Conservation (phyloP, 2,797 vertebrate species). For the Setipinna tenuifilis region DNA sequence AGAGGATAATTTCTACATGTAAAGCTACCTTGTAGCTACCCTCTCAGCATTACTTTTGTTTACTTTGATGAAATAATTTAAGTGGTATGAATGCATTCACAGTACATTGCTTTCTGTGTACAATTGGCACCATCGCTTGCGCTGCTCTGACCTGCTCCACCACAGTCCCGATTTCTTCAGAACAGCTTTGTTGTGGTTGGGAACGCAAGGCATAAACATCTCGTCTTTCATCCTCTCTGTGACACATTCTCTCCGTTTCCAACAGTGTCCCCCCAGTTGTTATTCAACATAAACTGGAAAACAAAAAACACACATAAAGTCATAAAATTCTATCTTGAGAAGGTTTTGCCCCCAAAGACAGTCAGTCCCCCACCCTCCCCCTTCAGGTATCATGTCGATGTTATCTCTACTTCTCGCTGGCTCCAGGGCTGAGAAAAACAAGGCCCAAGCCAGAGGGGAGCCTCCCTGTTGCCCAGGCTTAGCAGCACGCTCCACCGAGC, state of each 20-base stretch:
- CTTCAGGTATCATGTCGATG: constrained; percentile 20
- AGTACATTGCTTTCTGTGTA: not conserved
- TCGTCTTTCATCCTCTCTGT: not conserved
- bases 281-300: not conserved
- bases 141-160: too few species aligned
- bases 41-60: not conserved
- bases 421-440: constrained; percentile 15
- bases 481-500: constrained; percentile 44
- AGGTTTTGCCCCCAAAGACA: not conserved
- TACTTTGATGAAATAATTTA: not conserved
- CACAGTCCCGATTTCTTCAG: not conserved
- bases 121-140: too few species aligned
- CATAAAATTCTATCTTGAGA: constrained; percentile 9
- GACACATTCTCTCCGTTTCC: not conserved
- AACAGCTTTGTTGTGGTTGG: not conserved
- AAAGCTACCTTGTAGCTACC: not conserved
- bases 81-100: not conserved
- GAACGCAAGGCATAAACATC: not conserved
- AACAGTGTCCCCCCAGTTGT: not conserved
- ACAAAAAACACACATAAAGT: not conserved
- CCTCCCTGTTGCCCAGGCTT: constrained; percentile 36
- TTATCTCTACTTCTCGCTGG: constrained; percentile 10
- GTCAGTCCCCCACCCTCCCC: not conserved
- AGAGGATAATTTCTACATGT: not conserved
- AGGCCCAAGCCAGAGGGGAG: not conserved